Evolutionary conservation across 2,797 vertebrate species (phyloP), one percentile per base, ranked within the genome.

Genomic region (Cirrhinus molitorella): DNA sequence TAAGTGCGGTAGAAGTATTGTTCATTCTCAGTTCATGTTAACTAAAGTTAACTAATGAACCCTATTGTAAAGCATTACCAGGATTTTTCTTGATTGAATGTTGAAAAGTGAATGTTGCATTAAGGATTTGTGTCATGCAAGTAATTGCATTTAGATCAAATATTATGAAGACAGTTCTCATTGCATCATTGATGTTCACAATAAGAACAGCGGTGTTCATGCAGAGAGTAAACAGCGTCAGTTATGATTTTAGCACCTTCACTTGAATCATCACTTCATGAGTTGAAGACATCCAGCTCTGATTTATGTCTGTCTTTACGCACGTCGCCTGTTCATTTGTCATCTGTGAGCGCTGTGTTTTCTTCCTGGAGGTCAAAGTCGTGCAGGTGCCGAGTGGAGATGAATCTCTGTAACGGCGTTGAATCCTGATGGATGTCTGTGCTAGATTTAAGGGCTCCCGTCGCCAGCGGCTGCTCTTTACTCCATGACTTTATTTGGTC

Each of bases 401-500:
- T 68, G 72, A 21, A 34, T 51, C 12, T 43, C 34, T 43, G 21
- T 40, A 40, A 68, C 40, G 6, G 21, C 19, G 11, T 9, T 70
- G 67, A 71, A 28, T 17, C 70, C 70, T 73, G 70, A 53, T 34
- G 70, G 47, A 72, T 72, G 70, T 72, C 68, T 83, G 87, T 83
- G 81, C 71, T 86, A 80, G 61, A 86, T 87, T 80, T 80, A 81
- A 88, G 85, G 81, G 71, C 63, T 81, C 51, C 23, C n/a, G 5
- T 80, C 37, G 11, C 66, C 75, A 67, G 34, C 13, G 70, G 43
- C 40, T 37, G 40, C 59, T 80, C 13, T 47, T 83, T 84, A 51
- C 70, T 67, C 28, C 78, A 81, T 86, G 80, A 79, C 80, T 85
- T 85, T 86, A 85, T 89, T 86, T 85, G 80, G 85, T 78, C 83